Evolutionary conservation across 2,113 vertebrate genomes (phyloP).

Genomic region (Pycnonotus jocosus): DNA sequence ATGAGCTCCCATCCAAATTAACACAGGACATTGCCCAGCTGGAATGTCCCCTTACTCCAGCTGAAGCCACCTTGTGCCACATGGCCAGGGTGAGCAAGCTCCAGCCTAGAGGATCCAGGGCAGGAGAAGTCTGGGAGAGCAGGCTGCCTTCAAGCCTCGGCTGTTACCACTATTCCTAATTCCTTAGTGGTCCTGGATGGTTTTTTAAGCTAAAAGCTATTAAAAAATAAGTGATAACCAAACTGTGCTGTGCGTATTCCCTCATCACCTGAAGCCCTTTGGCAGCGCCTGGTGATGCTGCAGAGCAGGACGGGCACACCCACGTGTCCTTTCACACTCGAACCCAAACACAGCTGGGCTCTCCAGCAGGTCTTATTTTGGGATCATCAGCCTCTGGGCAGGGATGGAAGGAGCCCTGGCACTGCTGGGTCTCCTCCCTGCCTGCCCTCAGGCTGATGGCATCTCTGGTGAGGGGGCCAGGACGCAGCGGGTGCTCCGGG

Average conservation of each 20-base stretch:
- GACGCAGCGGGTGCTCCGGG: accelerated
- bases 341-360: background rate
- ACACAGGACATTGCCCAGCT: background rate
- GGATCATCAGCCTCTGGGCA: accelerated
- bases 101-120: accelerated
- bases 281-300: background rate
- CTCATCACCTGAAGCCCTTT: background rate
- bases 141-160: background rate
- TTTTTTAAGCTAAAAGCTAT: background rate
- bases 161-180: background rate
- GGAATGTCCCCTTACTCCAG: background rate
- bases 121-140: background rate
- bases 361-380: background rate
- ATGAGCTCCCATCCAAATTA: background rate
- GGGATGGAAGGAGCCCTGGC: background rate
- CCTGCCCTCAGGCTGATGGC: background rate
- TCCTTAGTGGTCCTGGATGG: background rate
- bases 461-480: background rate
- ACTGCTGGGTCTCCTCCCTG: background rate
- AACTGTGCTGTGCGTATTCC: accelerated
- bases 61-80: background rate
- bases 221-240: background rate
- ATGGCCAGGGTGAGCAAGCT: accelerated
- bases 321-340: accelerated
- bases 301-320: background rate